Percentiles rank a stretch among this genome's conserved stretches.
These are phyloP conservation scores for Noturus placidus DNA, from an alignment of 2,113 vertebrate genomes.

Conservation along the genomic window DNA sequence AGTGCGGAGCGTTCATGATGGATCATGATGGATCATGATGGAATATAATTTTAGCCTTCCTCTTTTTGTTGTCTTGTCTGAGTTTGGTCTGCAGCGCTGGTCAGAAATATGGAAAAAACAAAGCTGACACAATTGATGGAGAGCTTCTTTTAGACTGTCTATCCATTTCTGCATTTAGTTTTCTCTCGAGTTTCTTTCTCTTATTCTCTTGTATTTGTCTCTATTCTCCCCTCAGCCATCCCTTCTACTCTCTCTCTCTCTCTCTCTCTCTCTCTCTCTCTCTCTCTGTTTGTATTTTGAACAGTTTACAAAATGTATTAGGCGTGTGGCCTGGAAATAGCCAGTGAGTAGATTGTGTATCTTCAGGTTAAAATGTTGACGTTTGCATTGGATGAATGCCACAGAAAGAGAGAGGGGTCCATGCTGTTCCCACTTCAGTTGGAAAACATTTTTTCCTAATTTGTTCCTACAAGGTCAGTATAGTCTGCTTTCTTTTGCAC, in stretches of 20 bases:
- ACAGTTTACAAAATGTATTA: constrained; percentile 38
- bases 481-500: not conserved
- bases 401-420: not conserved
- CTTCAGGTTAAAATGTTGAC: constrained; percentile 46
- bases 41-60: not conserved
- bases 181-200: not conserved
- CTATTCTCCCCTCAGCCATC: not conserved
- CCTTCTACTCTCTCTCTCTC: not conserved
- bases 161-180: not conserved
- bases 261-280: not conserved
- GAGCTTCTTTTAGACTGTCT: not conserved
- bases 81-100: not conserved
- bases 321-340: constrained; percentile 41
- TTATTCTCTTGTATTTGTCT: not conserved
- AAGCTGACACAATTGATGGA: not conserved
- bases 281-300: constrained; percentile 30
- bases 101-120: not conserved
- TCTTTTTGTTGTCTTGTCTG: not conserved
- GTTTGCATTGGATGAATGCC: constrained; percentile 29
- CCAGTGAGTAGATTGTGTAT: constrained; percentile 34
- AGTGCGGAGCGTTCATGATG: not conserved
- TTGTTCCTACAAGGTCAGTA: not conserved
- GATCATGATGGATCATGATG: not conserved
- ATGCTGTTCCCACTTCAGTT: not conserved
- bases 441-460: not conserved